These are phyloP conservation scores for Ammodytes dubius DNA, from an alignment of 2,113 vertebrate species.

Conservation along the genomic window DNA sequence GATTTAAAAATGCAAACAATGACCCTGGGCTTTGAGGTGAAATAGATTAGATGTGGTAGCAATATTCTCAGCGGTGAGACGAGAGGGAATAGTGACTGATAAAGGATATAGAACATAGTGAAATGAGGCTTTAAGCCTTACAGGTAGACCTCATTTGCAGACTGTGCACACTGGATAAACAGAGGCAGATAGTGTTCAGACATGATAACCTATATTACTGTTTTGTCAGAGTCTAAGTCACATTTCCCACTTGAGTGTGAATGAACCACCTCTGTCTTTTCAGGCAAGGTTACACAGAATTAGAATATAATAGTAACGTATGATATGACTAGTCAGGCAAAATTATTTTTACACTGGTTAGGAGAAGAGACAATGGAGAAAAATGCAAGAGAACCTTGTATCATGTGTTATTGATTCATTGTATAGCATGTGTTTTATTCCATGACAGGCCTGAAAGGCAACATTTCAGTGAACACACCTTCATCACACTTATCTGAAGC, in stretches of 20 bases:
- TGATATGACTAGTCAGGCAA: constrained; percentile 21
- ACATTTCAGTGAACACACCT: too few relatives aligned
- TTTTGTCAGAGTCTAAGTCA: constrained; percentile 12
- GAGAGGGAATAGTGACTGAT: constrained; percentile 29
- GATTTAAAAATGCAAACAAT: constrained; percentile 46
- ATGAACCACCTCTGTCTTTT: constrained; percentile 46
- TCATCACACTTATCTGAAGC: too few relatives aligned
- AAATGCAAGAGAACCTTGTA: constrained; percentile 1
- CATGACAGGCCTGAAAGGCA: too few relatives aligned
- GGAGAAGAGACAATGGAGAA: constrained; percentile 15
- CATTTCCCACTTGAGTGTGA: constrained; percentile 33
- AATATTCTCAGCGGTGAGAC: neutral
- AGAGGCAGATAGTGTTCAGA: constrained; percentile 27
- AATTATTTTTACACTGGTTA: constrained; percentile 2
- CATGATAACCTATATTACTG: constrained; percentile 21
- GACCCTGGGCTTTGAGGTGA: constrained; percentile 33
- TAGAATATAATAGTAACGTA: constrained; percentile 21
- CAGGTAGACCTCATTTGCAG: constrained; percentile 29
- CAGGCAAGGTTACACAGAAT: constrained; percentile 46
- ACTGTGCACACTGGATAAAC: constrained; percentile 21
- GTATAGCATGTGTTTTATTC: too few relatives aligned
- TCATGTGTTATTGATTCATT: too few relatives aligned
- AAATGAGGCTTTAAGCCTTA: constrained; percentile 2
- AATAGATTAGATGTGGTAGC: constrained; percentile 20
- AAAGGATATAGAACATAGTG: constrained; percentile 7